A percentile compares a stretch with the other conserved stretches of the same genome.
phyloP scores from a whole-genome alignment of 1,140 invertebrate genomes.

The Lepidurus packardi region DNA sequence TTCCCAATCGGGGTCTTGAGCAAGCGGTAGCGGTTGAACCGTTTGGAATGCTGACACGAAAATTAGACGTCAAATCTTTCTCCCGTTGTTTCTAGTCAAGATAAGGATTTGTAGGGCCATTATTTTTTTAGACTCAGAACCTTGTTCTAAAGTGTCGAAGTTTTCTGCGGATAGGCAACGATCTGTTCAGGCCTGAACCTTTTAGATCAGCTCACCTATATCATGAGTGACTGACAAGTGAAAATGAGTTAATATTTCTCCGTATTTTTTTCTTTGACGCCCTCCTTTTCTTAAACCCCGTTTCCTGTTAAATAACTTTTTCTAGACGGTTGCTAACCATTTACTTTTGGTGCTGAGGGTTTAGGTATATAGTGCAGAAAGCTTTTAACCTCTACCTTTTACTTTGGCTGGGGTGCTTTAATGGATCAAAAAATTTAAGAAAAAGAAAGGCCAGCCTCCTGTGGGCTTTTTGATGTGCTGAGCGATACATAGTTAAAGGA shows the following conservation, averaged over 20 bases:
- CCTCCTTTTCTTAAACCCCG: background rate
- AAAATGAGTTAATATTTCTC: background rate
- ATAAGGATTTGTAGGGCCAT: background rate
- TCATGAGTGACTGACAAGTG: background rate
- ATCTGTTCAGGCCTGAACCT: background rate
- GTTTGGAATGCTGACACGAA: slow-evolving; percentile 13
- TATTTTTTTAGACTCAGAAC: background rate
- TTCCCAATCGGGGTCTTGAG: background rate
- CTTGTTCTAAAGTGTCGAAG: background rate
- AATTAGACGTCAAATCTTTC: background rate
- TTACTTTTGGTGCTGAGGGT: background rate
- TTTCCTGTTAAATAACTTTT: background rate
- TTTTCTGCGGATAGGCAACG: background rate
- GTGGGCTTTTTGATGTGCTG: background rate
- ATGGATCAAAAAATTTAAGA: background rate
- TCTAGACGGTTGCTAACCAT: background rate
- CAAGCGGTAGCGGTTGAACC: background rate
- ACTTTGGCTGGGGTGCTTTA: background rate
- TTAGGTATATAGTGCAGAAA: background rate
- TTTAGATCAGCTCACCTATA: background rate
- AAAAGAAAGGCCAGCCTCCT: background rate
- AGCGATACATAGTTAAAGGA: background rate
- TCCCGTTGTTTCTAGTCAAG: background rate
- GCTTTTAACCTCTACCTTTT: background rate
- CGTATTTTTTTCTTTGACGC: background rate